Base-by-base conservation (phyloP, 2,797 vertebrate species). In the Enteromius radiatus region DNA sequence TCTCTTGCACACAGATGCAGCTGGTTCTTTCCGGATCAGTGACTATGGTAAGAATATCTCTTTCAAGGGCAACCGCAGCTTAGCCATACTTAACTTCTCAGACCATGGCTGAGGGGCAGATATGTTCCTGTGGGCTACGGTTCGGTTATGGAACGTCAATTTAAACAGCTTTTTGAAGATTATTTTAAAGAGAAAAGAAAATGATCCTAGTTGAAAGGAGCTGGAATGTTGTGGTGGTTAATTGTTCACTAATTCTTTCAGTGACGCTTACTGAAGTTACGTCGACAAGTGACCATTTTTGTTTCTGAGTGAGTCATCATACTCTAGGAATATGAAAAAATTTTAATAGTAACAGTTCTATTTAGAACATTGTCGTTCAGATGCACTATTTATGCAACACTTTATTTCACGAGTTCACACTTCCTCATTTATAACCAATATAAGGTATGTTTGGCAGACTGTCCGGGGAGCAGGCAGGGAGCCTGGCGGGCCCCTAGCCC, bases 21-120 rank as follows among this genome's bases (percentile, higher is more conserved):
- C 78, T 74, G 52, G 41, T 80, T 78, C 69, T 84, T 71, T 82
- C 59, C 59, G 77, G 79, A 81, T 85, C 71, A 85, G 76, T 77
- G 82, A 43, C 45, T 76, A 36, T 79, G 49, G 71, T 41, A 43
- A 54, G 61, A 68, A 78, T 80, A 49, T 84, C 69, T 85, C 31
- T 79, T 80, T 78, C 71, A 74, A 84, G 80, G 56, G 80, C 75
- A 86, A 78, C 28, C 47, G 59, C n/a, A 61, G 70, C 73, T 83
- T 78, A 63, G 36, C 52, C 67, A 61, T 77, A 74, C 52, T 76
- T 74, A 71, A 84, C 61, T 78, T 68, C 63, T 78, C 76, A 78
- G 64, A 65, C 63, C 63, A 78, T 68, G 75, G 75, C 75, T 47
- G 75, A 77, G 26, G 75, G 75, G 41, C 38, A 63, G 54, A 76